Conservation (phyloP, 1,140 invertebrate species). For the Ganaspis sp. region DNA sequence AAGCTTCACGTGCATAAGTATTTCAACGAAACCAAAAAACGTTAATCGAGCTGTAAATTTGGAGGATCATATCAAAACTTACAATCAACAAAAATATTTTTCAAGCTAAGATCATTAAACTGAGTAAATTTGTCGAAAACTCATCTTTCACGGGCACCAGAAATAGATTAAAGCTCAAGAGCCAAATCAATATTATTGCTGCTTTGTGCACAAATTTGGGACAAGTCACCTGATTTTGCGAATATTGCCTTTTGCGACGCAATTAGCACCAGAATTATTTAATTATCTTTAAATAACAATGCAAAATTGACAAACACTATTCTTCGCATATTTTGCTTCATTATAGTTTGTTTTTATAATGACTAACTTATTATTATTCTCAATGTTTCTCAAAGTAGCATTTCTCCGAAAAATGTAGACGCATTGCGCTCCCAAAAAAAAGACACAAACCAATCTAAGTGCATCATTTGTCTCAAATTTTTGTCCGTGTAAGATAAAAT, state of each 20-base stretch:
- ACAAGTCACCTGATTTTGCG: background rate
- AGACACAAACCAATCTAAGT: too few relatives aligned
- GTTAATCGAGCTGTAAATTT: background rate
- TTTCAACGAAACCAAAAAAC: background rate
- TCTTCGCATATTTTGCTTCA: too few relatives aligned
- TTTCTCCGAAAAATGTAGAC: too few relatives aligned
- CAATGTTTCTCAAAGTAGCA: too few relatives aligned
- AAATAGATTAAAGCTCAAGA: background rate
- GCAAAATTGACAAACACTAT: too few relatives aligned
- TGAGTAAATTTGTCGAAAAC: background rate
- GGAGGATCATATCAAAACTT: background rate
- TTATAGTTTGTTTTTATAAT: too few relatives aligned
- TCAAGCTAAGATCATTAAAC: background rate
- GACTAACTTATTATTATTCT: too few relatives aligned
- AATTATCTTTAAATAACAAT: too few relatives aligned
- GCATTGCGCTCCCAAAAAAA: too few relatives aligned
- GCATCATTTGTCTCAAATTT: too few relatives aligned
- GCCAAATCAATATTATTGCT: conserved; percentile 13
- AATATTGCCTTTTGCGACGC: background rate
- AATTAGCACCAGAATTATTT: background rate
- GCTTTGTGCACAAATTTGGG: background rate
- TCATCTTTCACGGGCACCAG: background rate
- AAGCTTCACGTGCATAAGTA: background rate
- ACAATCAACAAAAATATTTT: background rate
- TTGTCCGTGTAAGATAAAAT: too few relatives aligned